Base-by-base conservation (phyloP, 2,113 vertebrate genomes). In the Corvus cornix region DNA sequence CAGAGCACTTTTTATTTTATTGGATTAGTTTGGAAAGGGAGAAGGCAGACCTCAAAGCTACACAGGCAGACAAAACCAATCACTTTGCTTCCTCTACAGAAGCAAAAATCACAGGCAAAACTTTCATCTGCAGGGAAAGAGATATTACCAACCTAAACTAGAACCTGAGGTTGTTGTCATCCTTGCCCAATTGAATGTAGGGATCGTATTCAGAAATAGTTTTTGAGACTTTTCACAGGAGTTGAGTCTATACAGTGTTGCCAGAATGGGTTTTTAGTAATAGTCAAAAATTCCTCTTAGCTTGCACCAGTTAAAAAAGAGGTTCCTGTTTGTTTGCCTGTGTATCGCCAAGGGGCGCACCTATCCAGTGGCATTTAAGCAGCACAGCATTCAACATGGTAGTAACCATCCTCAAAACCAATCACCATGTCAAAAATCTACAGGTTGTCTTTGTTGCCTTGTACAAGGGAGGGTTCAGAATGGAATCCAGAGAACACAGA, bases 1-100 rank as follows among this genome's bases (percentile, higher is more conserved):
- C 52, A 63, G 92, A 89, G 13, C 39, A 60, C 67, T 86, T 96
- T 78, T 49, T 56, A 59, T 89, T 91, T 94, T 82, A 72, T 93
- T 89, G 93, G 70, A 69, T 53, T 94, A 30, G 11, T 89, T 95
- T 89, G 77, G 41, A 69, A 70, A 35, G 26, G 70, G 27, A 93
- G 17, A 62, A 84, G 74, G 33, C 60, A 96, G 69, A 72, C 30
- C 88, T 76, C 84, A 55, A 72, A 83, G 39, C 33, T 7, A 0
- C 75, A 48, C 17, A 62, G 31, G 26, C 18, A 70, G 75, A 85
- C 3, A 1, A 44, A 92, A 75, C 41, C 9, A 19, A 51, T 72
- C 52, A 13, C 39, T 88, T 72, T 41, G 22, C 30, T 80, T 77
- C 16, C 37, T 69, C 31, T 85, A 5, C n/a, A 66, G 68, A 80